phyloP scores from a whole-genome alignment of 2,888 invertebrate genomes.

The Clistopyga incitator region DNA sequence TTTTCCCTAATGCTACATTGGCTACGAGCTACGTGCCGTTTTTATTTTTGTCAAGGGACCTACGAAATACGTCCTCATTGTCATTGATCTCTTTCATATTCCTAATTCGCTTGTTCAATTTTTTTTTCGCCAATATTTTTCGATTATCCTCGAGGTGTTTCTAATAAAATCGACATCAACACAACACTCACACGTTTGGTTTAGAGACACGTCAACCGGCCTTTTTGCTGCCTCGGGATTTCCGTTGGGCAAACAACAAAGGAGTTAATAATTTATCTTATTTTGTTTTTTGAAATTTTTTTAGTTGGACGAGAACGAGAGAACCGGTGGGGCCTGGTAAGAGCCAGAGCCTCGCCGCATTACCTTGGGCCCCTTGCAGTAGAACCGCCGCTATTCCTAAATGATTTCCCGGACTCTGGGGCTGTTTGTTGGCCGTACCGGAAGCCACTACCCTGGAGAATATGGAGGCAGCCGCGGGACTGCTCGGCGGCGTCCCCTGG shows the following conservation, averaged over 20 bases:
- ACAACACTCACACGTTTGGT: conserved; percentile 10
- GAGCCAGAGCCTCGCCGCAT: conserved; percentile 63
- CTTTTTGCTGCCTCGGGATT: conserved; percentile 12
- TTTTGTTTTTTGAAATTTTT: conserved; percentile 23
- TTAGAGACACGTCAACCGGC: background rate
- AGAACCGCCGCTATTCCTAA: conserved; percentile 83
- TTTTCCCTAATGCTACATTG: background rate
- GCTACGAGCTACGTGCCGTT: background rate
- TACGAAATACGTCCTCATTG: conserved; percentile 5
- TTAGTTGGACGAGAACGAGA: conserved; percentile 52
- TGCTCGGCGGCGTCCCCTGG: conserved; percentile 82
- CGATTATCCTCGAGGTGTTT: background rate
- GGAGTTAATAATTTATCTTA: background rate
- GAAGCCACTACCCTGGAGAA: conserved; percentile 81
- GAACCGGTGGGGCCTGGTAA: conserved; percentile 35
- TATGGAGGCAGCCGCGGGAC: conserved; percentile 79
- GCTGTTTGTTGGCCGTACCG: conserved; percentile 75
- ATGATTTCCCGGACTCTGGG: conserved; percentile 77
- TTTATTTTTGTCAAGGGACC: conserved; percentile 10
- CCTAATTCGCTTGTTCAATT: background rate
- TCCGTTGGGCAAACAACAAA: background rate
- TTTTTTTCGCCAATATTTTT: background rate
- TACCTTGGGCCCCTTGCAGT: conserved; percentile 85
- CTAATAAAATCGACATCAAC: conserved; percentile 1
- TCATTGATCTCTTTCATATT: background rate